Base-by-base conservation (phyloP, 2,113 vertebrate genomes). In the Balaeniceps rex region DNA sequence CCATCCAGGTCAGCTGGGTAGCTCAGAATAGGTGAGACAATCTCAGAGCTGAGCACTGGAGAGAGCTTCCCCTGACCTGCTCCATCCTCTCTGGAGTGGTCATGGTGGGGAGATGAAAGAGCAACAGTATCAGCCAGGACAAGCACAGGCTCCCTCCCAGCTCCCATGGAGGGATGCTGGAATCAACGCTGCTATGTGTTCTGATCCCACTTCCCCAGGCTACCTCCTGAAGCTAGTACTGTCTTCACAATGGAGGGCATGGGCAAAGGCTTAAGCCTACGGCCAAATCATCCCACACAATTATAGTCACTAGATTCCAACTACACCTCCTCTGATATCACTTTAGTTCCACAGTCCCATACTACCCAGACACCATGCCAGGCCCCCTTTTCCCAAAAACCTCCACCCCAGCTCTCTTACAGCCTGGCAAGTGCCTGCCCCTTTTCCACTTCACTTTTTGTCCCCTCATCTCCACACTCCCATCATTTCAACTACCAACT, bases 221-320 rank as follows among this genome's bases (percentile, higher is more conserved):
- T 36, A 29, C 24, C 75, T 42, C 23, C 8, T 64, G 44, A 44
- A 74, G 38, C 7, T 74, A 21, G n/a, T 51, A 19, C 40, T 79
- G 51, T 38, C 8, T 0, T 51, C n/a, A 19, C 4, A 19, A 9
- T 26, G 33, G 17, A 86, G 6, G 3, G 5, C 2, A 11, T 28
- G 33, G 22, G 12, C 42, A 63, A 79, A 66, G 28, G 19, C n/a
- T 60, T 36, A 24, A 74, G 21, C 23, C 26, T n/a, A 42, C 0
- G 1, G 28, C 6, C 47, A 75, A 57, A 58, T 6, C 34, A 75
- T 28, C 34, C 31, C 36, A 44, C 17, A 13, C 44, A 80, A 19
- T 12, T 33, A 38, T 21, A 74, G 58, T 22, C 47, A 42, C 38
- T 14, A 40, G 49, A 84, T 42, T 40, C 33, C 42, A 83, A 16